Conservation (phyloP, 2,888 invertebrate genomes). For the Drosophila atripex region DNA sequence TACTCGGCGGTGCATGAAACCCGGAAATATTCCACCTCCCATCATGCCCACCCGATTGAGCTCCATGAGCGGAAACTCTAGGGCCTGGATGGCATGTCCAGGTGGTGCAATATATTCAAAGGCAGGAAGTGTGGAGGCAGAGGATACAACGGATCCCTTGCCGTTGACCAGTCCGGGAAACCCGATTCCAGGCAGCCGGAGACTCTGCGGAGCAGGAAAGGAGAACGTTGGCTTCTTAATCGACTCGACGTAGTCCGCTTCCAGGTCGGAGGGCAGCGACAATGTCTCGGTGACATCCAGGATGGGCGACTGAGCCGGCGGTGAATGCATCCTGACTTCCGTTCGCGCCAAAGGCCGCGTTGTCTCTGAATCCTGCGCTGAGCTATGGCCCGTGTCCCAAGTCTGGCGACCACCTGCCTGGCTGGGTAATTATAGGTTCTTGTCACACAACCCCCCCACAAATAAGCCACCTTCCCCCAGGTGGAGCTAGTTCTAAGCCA, state of each 20-base stretch:
- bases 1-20: constrained; percentile 85
- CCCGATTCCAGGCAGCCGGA: constrained; percentile 53
- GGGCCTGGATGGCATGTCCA: constrained; percentile 55
- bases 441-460: constrained; percentile 44
- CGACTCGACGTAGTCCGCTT: constrained; percentile 52
- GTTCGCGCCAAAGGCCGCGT: constrained; percentile 58
- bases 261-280: constrained; percentile 57
- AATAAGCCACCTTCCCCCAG: constrained; percentile 10
- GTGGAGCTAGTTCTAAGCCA: constrained; percentile 32
- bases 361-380: constrained; percentile 47
- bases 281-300: constrained; percentile 77
- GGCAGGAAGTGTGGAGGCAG: constrained; percentile 64
- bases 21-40: constrained; percentile 68
- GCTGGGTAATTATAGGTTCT: constrained; percentile 65
- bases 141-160: constrained; percentile 46
- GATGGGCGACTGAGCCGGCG: constrained; percentile 74
- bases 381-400: constrained; percentile 21
- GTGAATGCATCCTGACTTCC: constrained; percentile 65
- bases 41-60: constrained; percentile 71
- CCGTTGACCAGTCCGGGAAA: constrained; percentile 40
- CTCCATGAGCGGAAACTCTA: constrained; percentile 81
- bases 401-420: constrained; percentile 41
- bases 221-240: constrained; percentile 33
- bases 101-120: constrained; percentile 79
- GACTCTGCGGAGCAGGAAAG: constrained; percentile 40